These are phyloP conservation scores for Epirrhoe alternata DNA, from an alignment of 2,888 invertebrate genomes.

Conservation along the genomic window DNA sequence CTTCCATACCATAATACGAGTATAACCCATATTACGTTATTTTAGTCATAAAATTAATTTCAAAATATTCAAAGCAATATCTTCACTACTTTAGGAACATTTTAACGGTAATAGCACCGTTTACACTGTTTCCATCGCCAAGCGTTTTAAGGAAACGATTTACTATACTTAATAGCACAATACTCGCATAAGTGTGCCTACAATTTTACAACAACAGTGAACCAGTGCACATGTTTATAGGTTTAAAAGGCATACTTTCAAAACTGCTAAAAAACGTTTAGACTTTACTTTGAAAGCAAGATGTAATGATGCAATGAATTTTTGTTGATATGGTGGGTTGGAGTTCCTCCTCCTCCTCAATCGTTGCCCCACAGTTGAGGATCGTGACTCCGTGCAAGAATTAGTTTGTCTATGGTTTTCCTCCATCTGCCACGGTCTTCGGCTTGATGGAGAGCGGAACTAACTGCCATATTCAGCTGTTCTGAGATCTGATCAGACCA, in stretches of 20 bases:
- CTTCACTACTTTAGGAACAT: conserved; percentile 5
- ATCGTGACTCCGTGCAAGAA: too few relatives aligned
- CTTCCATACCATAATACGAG: too few relatives aligned
- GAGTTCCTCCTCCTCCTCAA: too few relatives aligned
- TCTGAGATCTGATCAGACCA: too few relatives aligned
- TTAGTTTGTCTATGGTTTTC: too few relatives aligned
- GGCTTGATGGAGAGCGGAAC: too few relatives aligned
- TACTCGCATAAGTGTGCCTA: conserved; percentile 15
- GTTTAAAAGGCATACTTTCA: neutral
- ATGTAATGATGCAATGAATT: too few relatives aligned
- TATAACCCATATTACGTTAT: neutral
- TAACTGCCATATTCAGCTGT: too few relatives aligned
- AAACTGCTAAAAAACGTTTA: neutral
- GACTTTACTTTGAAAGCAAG: too few relatives aligned
- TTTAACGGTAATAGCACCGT: conserved; percentile 27
- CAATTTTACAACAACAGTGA: conserved; percentile 17
- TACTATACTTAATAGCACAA: conserved; percentile 21
- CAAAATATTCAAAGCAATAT: neutral
- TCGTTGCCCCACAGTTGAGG: too few relatives aligned
- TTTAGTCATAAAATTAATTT: neutral
- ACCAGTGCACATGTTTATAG: neutral
- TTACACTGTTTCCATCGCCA: conserved; percentile 26
- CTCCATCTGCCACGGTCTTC: too few relatives aligned
- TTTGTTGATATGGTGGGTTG: too few relatives aligned
- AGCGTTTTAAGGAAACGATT: conserved; percentile 24